Conservation (phyloP, 2,113 vertebrate genomes). For the Ammodytes marinus region DNA sequence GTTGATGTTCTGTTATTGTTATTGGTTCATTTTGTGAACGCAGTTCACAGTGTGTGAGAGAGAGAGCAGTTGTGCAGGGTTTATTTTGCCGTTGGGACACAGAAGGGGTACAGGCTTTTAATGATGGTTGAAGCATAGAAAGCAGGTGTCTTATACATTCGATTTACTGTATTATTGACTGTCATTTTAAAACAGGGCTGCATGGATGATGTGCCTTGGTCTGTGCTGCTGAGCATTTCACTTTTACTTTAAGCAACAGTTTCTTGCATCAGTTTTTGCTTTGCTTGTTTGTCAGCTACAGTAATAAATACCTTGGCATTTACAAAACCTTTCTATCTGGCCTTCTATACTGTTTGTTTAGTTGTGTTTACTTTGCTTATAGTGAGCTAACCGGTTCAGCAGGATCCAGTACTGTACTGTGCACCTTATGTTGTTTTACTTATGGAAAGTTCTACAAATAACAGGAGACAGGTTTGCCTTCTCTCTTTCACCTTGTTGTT, state of each 20-base stretch:
- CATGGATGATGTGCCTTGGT: conserved; percentile 11
- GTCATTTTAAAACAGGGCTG: conserved; percentile 13
- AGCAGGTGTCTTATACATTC: conserved; percentile 29
- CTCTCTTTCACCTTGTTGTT: conserved; percentile 7
- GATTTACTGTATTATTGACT: conserved; percentile 18
- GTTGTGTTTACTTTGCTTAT: conserved; percentile 72
- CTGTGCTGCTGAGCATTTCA: not conserved
- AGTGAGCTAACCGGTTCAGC: conserved; percentile 72
- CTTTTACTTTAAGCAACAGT: conserved; percentile 26
- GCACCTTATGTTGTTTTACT: conserved; percentile 44
- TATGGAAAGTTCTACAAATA: conserved; percentile 53
- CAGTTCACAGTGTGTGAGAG: conserved; percentile 47
- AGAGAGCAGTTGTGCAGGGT: conserved; percentile 32
- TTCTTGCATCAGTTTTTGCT: not conserved
- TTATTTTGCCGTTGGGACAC: conserved; percentile 39
- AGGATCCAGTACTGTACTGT: conserved; percentile 40
- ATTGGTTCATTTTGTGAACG: conserved; percentile 74
- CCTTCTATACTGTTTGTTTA: conserved; percentile 53
- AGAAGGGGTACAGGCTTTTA: conserved; percentile 36
- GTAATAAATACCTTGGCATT: not conserved
- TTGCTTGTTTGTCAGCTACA: conserved; percentile 14
- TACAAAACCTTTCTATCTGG: conserved; percentile 9
- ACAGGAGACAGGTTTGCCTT: conserved; percentile 39
- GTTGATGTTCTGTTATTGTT: conserved; percentile 72
- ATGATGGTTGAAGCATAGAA: conserved; percentile 16